Conservation (phyloP, 2,888 invertebrate species). For the Villa cingulata region DNA sequence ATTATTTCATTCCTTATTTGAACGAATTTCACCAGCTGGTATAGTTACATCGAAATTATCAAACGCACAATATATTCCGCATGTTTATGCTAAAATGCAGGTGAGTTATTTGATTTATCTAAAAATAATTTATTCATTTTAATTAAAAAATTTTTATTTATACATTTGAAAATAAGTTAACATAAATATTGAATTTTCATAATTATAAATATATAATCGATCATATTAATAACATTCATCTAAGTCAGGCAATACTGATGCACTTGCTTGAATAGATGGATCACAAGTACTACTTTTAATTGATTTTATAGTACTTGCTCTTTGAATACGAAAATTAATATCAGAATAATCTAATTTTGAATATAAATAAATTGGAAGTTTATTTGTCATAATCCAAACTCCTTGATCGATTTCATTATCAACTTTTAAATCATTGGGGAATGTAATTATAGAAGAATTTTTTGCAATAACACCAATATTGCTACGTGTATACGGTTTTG, state of each 20-base stretch:
- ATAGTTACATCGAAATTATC: constrained; percentile 49
- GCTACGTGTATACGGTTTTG: constrained; percentile 49
- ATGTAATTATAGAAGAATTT: constrained; percentile 50
- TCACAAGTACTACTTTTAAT: constrained; percentile 57
- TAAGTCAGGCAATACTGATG: constrained; percentile 6
- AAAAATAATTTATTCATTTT: not conserved
- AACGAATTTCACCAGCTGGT: constrained; percentile 48
- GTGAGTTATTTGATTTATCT: constrained; percentile 27
- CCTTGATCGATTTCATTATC: constrained; percentile 51
- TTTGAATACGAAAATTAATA: constrained; percentile 61
- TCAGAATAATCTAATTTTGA: constrained; percentile 46
- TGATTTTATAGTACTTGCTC: constrained; percentile 48
- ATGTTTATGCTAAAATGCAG: constrained; percentile 54
- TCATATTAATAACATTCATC: constrained; percentile 12
- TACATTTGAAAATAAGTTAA: too few species aligned
- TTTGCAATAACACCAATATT: constrained; percentile 50
- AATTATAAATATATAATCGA: too few species aligned
- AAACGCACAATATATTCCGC: constrained; percentile 54
- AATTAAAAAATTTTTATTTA: not conserved
- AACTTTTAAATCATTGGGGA: constrained; percentile 69
- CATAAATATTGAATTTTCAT: too few species aligned
- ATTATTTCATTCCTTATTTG: constrained; percentile 61
- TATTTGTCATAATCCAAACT: constrained; percentile 66
- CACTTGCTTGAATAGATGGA: constrained; percentile 33
- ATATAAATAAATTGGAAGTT: constrained; percentile 58